Conservation (phyloP, 30 jellyfish, hydroid and myxozoan genomes). For the Turritopsis dohrnii region DNA sequence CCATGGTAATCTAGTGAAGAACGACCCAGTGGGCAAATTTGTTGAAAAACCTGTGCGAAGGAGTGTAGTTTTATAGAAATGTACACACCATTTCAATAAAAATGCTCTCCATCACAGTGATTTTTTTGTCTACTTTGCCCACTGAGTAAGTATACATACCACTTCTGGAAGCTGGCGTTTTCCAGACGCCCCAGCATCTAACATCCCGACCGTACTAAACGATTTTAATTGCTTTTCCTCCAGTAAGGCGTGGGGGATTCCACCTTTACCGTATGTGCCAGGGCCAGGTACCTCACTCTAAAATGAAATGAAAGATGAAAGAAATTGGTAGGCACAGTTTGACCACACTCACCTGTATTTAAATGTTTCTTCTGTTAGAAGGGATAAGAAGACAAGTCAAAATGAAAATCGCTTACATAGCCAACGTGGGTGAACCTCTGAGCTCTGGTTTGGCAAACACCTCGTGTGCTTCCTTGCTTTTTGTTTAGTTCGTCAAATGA, state of each 20-base stretch:
- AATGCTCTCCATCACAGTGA: too few species aligned
- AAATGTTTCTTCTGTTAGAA: too few species aligned
- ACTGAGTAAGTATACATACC: constrained; percentile 45
- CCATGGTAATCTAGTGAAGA: too few species aligned
- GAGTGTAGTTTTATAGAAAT: too few species aligned
- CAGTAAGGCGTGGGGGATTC: constrained; percentile 87
- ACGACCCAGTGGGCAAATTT: too few species aligned
- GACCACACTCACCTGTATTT: too few species aligned
- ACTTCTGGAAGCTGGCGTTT: constrained; percentile 95
- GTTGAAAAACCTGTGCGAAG: too few species aligned
- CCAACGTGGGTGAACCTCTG: constrained; percentile 49
- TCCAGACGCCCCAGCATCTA: constrained; percentile 96
- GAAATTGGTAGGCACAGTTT: background rate
- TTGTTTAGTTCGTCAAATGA: constrained; percentile 50
- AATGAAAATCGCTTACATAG: background rate
- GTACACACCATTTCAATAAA: too few species aligned
- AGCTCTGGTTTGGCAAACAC: constrained; percentile 94
- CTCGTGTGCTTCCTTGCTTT: constrained; percentile 81
- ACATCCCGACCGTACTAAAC: constrained; percentile 87
- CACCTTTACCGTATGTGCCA: constrained; percentile 95
- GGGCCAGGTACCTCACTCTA: constrained; percentile 98
- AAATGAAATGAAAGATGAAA: too few species aligned
- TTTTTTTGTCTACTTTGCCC: too few species aligned
- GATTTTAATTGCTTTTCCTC: constrained; percentile 80
- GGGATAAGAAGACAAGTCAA: too few species aligned